Evolutionary conservation across 2,888 invertebrate species (phyloP), one percentile per base, ranked within the genome.

Genomic region (Gymnocheta viridis): DNA sequence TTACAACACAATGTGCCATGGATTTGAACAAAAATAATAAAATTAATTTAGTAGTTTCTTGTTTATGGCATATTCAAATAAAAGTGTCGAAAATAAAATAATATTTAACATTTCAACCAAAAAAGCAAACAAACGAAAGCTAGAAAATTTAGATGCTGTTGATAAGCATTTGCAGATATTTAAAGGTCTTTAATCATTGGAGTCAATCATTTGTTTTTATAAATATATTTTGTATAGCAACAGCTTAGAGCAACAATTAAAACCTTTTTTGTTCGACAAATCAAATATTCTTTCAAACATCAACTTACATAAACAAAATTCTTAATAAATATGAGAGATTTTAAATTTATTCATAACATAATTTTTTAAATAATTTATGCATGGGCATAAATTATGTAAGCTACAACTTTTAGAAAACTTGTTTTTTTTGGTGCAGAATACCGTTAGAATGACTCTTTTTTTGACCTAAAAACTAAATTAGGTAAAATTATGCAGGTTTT

Each of bases 271-370:
- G 19, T 64, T 29, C n/a, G n/a, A 6, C 6, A 17, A 17, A 17
- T 19, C 12, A 10, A n/a, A n/a, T n/a, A n/a, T n/a, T n/a, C 32
- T 62, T 9, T 4, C 24, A 41, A n/a, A 62, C 41, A 62, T 24
- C 62, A 9, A 17, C 54, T 69, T 41, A 69, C 69, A 54, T 69
- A 24, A 41, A 56, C 54, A 54, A 27, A 69, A 17, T n/a, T n/a
- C n/a, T n/a, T n/a, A 41, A 62, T 41, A 22, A 22, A 47, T 19
- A n/a, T n/a, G n/a, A n/a, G n/a, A n/a, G n/a, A n/a, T n/a, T n/a
- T n/a, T n/a, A n/a, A n/a, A n/a, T n/a, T n/a, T n/a, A n/a, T n/a
- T n/a, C n/a, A n/a, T n/a, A n/a, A n/a, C n/a, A n/a, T n/a, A n/a
- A n/a, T n/a, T n/a, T n/a, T n/a, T n/a, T n/a, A n/a, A n/a, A n/a